Evolutionary conservation across 37 sponge, comb jelly and placozoan genomes (phyloP), one percentile per base, ranked within the genome.

Genomic region (Hexactinellida sp.): DNA sequence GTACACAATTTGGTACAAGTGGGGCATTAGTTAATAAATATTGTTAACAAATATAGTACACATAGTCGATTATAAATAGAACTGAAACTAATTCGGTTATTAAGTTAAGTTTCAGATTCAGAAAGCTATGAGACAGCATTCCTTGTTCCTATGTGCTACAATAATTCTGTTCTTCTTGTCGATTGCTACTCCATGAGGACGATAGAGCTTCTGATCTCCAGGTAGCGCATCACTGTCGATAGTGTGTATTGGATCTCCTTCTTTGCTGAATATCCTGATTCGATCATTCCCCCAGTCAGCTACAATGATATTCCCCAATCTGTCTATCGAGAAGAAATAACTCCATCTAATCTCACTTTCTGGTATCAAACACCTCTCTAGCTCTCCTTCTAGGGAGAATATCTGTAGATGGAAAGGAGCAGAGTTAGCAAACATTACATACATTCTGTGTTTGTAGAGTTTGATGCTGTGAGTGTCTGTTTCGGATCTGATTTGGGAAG

Each of bases 371-470:
- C 76, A 63, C 30, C 76, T 63, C 30, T 21, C 28, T n/a, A 63
- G 76, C 76, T 63, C 30, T 63, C 76, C 76, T 63, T 28, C 76
- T 63, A 63, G 76, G 13, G 76, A 63, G 76, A 63, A 63, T 63
- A 63, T 63, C 34, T 63, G 76, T 10, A 63, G 76, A 63, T 63
- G 76, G 76, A 25, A 63, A 63, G 76, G 30, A 63, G 76, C 19
- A 63, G 3, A 63, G 32, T 32, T 63, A 63, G 19, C 76, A 63
- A 10, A 63, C 76, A 63, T 63, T 23, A 63, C 76, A 63, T 63
- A 63, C 76, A 63, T 63, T 5, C 13, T n/a, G 13, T 63, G 1
- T 23, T n/a, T 1, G 30, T 63, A 63, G 32, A 63, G 30, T 63
- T 63, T 63, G 25, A 63, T 63, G 76, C 76, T 25, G 34, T 63